Evolutionary conservation across 2,797 vertebrate species (phyloP).

Genomic region (Urocyon cinereoargenteus): DNA sequence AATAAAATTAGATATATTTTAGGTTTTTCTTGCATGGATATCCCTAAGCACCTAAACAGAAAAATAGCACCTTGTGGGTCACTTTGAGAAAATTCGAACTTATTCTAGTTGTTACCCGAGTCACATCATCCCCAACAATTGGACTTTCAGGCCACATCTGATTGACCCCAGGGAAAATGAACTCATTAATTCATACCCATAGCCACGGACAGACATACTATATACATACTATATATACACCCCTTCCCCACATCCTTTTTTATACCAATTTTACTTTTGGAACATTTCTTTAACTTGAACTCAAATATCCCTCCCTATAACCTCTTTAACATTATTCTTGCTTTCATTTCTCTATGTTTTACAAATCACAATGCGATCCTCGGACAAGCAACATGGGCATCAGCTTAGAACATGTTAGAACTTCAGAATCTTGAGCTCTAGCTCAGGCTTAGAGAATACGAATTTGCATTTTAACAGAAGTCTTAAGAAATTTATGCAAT

Average conservation of each 20-base stretch:
- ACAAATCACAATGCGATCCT: background rate
- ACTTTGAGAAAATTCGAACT: background rate
- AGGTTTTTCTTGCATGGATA: background rate
- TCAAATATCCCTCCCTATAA: background rate
- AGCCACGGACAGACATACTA: background rate
- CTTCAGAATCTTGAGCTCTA: background rate
- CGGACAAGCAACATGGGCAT: background rate
- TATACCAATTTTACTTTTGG: background rate
- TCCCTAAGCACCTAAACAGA: background rate
- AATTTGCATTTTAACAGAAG: constrained; percentile 55
- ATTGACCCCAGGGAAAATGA: background rate
- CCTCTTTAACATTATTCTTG: background rate
- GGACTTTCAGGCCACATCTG: background rate
- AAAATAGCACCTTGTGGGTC: background rate
- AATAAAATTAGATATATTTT: background rate
- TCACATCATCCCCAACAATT: background rate
- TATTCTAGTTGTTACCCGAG: background rate
- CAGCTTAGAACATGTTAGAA: constrained; percentile 9
- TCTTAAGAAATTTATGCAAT: background rate
- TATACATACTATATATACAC: background rate
- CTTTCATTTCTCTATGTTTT: background rate
- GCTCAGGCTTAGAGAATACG: background rate
- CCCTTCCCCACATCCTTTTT: background rate
- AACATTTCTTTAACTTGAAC: background rate
- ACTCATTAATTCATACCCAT: background rate